Base-by-base conservation (phyloP, 2,888 invertebrate genomes). In the Ophioninae sp. region DNA sequence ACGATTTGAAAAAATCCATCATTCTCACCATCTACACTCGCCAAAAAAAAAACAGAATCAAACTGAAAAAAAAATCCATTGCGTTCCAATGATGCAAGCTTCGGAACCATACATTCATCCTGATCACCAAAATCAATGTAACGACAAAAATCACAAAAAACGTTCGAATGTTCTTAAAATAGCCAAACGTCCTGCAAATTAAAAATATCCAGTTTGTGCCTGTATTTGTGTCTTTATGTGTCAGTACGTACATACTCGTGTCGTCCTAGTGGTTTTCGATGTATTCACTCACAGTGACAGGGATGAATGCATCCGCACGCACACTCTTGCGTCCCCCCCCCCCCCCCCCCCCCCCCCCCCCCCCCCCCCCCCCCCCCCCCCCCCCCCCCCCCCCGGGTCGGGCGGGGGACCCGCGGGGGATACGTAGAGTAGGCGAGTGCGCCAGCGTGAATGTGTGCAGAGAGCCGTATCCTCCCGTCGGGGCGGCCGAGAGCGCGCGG, bases 381-480 rank as follows among this genome's bases (percentile, higher is more conserved):
- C 41, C 76, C 20, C 68, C 67, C 63, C 61, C 59, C 23, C 44
- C 13, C 20, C 10, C 9, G n/a, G n/a, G n/a, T n/a, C n/a, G n/a
- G n/a, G n/a, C n/a, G n/a, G n/a, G n/a, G n/a, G n/a, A n/a, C n/a
- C n/a, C n/a, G n/a, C n/a, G n/a, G n/a, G n/a, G n/a, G n/a, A n/a
- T n/a, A 74, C 79, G 72, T 44, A 78, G 44, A 30, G 61, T 23
- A 67, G 82, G 86, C 82, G 87, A 86, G 85, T 81, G 85, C 81
- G 83, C 69, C 59, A 74, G 79, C 83, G 87, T 89, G 91, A 90
- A 90, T 91, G 92, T 91, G 92, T 91, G 91, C 92, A 90, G 89
- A 90, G 91, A 91, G 90, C 90, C 92, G 92, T 92, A 92, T 92
- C 92, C 92, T 92, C 92, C 91, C 91, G 90, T 90, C 89, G 90